Evolutionary conservation across 1,140 invertebrate genomes (phyloP).

Genomic region (Daktulosphaira vitifoliae): DNA sequence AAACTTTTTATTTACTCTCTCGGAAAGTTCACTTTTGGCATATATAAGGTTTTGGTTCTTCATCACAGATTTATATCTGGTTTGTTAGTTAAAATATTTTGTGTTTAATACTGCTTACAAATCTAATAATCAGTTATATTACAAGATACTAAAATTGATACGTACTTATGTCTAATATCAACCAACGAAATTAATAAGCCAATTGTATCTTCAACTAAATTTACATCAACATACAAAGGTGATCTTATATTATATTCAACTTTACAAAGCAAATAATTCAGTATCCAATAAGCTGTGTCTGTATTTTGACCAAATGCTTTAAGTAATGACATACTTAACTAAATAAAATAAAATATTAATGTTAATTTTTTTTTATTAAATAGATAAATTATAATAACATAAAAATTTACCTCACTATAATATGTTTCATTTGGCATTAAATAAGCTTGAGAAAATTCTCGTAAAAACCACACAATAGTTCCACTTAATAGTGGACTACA

Average conservation of each 20-base stretch:
- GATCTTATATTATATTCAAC: constrained; percentile 49
- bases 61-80: too few relatives aligned
- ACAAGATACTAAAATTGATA: too few relatives aligned
- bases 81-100: too few relatives aligned
- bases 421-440: constrained; percentile 58
- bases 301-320: constrained; percentile 55
- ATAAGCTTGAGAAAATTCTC: constrained; percentile 66
- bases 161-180: constrained; percentile 51
- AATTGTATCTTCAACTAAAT: constrained; percentile 52
- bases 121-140: too few relatives aligned
- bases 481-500: constrained; percentile 73
- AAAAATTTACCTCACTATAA: constrained; percentile 54
- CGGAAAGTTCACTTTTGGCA: too few relatives aligned
- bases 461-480: constrained; percentile 71
- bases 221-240: constrained; percentile 50
- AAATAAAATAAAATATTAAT: constrained; percentile 27
- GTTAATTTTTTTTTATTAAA: constrained; percentile 27
- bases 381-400: neutral
- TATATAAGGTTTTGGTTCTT: too few relatives aligned
- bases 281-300: constrained; percentile 50
- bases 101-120: too few relatives aligned
- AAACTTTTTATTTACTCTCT: too few relatives aligned
- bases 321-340: constrained; percentile 49
- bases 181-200: constrained; percentile 51
- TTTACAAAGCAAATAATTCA: constrained; percentile 56